Conservation (phyloP, 2,113 vertebrate genomes). For the Pelvicachromis taeniatus region DNA sequence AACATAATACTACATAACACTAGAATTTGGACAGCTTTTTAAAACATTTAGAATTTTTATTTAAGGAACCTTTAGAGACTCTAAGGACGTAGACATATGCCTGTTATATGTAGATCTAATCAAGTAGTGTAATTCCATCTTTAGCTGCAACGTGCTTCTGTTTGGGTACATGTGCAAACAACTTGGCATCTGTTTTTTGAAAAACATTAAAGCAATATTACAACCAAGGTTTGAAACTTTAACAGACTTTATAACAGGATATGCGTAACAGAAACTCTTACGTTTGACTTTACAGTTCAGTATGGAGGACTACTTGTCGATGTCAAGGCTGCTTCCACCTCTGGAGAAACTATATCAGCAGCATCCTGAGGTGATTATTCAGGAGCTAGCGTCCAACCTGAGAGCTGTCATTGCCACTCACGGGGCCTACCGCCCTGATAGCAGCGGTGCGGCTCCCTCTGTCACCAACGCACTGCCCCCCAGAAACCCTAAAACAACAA, state of each 20-base stretch:
- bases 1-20: not conserved
- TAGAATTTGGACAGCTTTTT: not conserved
- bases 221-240: not conserved
- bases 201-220: not conserved
- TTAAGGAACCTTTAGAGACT: not conserved
- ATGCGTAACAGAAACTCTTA: not conserved
- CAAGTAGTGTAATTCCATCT: not conserved
- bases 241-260: not conserved
- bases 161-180: not conserved
- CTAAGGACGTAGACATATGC: not conserved
- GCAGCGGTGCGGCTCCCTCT: constrained; percentile 33
- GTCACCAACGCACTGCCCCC: constrained; percentile 2
- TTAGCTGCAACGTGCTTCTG: not conserved
- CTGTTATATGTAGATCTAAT: not conserved
- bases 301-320: constrained; percentile 71
- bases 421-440: constrained; percentile 72
- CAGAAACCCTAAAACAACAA: not conserved
- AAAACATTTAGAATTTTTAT: not conserved
- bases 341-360: constrained; percentile 77
- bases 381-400: constrained; percentile 84
- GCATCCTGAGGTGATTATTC: constrained; percentile 80
- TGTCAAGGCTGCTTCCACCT: constrained; percentile 76
- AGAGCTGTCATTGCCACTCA: constrained; percentile 84
- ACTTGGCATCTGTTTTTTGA: not conserved
- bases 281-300: constrained; percentile 70